Evolutionary conservation across 2,113 vertebrate genomes (phyloP), one percentile per base, ranked within the genome.

Genomic region (Theropithecus gelada): DNA sequence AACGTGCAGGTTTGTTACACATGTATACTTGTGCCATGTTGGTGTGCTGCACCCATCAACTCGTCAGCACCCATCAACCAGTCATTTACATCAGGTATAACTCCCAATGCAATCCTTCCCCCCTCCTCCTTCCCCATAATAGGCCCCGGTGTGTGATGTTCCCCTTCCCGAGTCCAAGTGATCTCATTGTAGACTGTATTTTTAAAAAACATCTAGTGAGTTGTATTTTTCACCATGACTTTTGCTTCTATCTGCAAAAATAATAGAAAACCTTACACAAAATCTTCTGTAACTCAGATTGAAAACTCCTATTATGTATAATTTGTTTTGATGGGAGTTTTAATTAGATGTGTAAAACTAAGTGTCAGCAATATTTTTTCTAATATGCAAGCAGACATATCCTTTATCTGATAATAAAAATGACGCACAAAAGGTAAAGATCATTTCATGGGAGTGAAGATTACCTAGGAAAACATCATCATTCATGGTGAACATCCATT

Each of bases 341-440:
- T 98, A 98, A 98, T 98, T 98, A 98, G 85, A 97, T 59, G 86
- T 86, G 91, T 95, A 97, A 98, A 98, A 97, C 91, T 97, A 98
- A 97, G 73, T 96, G 93, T 96, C 98, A 98, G 97, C 88, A 97
- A 72, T 96, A 98, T 97, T 98, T 98, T 97, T 97, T 92, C 81
- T 96, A 83, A 97, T 95, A 43, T 96, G 16, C n/a, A 83, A 92
- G 97, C 98, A 98, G 96, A 95, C 93, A 98, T 92, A 98, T 5
- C 93, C 93, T 97, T 94, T 93, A 96, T 97, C 87, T 97, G 88
- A 98, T 97, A 98, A 97, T 90, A 98, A 98, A 97, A 97, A 96
- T 96, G 92, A 95, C 90, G 97, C 8, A 32, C 91, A 97, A 27
- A 96, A 97, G 89, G 93, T 98, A 98, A 98, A 95, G 87, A 98